These are phyloP conservation scores for Mus spicilegus DNA, from an alignment of 2,113 vertebrate species.

Conservation along the genomic window DNA sequence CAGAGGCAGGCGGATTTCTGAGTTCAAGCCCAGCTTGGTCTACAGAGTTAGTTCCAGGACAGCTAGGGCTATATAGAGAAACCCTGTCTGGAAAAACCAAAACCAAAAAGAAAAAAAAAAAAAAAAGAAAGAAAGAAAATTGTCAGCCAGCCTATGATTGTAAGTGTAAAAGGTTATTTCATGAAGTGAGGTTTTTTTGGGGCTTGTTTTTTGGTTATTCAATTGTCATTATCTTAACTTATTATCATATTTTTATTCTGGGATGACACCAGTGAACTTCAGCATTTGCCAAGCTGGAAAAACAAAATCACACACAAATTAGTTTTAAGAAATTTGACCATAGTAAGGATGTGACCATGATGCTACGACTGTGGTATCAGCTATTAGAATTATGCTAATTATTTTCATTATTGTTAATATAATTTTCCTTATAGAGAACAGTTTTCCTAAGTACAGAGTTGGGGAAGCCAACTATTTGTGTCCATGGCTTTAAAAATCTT, in stretches of 20 bases:
- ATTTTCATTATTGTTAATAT: conserved; percentile 65
- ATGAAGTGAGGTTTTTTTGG: neutral
- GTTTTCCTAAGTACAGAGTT: conserved; percentile 11
- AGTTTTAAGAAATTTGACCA: neutral
- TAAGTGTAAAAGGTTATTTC: neutral
- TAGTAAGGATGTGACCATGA: neutral
- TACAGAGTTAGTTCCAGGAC: too few species aligned
- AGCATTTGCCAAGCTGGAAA: neutral
- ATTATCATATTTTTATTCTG: neutral
- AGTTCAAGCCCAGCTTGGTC: too few species aligned
- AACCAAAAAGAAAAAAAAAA: too few species aligned
- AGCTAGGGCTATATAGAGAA: too few species aligned
- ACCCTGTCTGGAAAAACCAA: too few species aligned
- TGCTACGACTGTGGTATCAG: conserved; percentile 30
- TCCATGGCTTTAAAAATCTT: conserved; percentile 63
- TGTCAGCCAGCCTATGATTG: neutral
- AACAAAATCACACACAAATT: neutral
- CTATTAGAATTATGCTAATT: conserved; percentile 54
- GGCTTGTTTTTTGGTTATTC: neutral
- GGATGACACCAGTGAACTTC: neutral
- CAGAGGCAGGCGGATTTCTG: too few species aligned
- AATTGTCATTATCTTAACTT: neutral
- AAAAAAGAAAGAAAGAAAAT: too few species aligned
- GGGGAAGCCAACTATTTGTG: conserved; percentile 55
- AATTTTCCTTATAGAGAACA: conserved; percentile 54